A percentile compares a stretch with the other conserved stretches of the same genome.
These are phyloP conservation scores for Halichondria panicea DNA, from an alignment of 37 sponge, comb jelly and placozoan genomes.

Conservation along the genomic window DNA sequence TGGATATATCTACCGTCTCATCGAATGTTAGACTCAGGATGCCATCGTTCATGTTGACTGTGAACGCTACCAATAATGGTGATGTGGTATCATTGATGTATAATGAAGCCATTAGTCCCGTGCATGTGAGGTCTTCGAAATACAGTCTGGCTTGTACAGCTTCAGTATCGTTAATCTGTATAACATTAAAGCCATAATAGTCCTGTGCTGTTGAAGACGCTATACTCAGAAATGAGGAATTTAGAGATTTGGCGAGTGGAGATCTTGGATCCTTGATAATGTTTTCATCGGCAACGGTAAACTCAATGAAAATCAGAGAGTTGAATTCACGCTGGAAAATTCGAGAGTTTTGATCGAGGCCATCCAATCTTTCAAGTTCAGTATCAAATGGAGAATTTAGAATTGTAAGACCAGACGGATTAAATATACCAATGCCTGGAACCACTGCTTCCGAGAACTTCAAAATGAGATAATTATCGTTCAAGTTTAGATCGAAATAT, in stretches of 20 bases:
- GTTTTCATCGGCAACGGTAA: slow-evolving; percentile 64
- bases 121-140: slow-evolving; percentile 81
- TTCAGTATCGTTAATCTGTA: slow-evolving; percentile 9
- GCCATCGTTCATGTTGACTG: slow-evolving; percentile 66
- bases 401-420: slow-evolving; percentile 51
- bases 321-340: slow-evolving; percentile 28
- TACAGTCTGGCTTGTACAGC: slow-evolving; percentile 46
- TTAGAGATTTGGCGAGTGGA: slow-evolving; percentile 55
- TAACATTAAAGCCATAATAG: slow-evolving; percentile 34
- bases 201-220: slow-evolving; percentile 36
- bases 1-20: slow-evolving; percentile 81
- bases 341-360: slow-evolving; percentile 25
- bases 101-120: slow-evolving; percentile 46
- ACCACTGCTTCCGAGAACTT: slow-evolving; percentile 81
- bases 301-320: slow-evolving; percentile 30
- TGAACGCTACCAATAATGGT: slow-evolving; percentile 61
- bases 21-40: slow-evolving; percentile 60
- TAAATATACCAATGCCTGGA: slow-evolving; percentile 46
- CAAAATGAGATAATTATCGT: slow-evolving; percentile 69
- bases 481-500: slow-evolving; percentile 81
- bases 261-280: slow-evolving; percentile 43
- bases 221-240: slow-evolving; percentile 56
- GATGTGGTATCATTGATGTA: slow-evolving; percentile 82
- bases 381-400: slow-evolving; percentile 8
- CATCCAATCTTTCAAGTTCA: background rate